phyloP scores from a whole-genome alignment of 2,113 vertebrate genomes.

The Herpetotheres cachinnans region DNA sequence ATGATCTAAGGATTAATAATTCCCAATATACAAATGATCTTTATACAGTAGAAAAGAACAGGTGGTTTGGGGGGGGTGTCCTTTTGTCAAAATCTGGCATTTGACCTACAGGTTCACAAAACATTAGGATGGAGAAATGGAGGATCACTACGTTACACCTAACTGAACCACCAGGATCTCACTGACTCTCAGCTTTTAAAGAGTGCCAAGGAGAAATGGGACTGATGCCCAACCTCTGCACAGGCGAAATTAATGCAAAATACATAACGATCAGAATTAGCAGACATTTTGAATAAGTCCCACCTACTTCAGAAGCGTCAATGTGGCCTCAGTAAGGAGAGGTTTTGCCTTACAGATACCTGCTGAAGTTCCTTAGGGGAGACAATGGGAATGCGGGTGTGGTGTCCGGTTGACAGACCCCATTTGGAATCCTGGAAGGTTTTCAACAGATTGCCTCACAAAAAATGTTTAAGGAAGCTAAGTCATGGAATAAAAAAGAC shows the following conservation, averaged over 20 bases:
- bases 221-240: background rate
- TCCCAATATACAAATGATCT: background rate
- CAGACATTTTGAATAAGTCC: background rate
- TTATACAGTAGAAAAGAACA: background rate
- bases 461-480: background rate
- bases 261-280: background rate
- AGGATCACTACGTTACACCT: background rate
- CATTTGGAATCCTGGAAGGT: background rate
- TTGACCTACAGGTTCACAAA: background rate
- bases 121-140: background rate
- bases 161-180: background rate
- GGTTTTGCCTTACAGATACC: background rate
- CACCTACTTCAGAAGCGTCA: accelerated
- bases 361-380: background rate
- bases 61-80: background rate
- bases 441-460: background rate
- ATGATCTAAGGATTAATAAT: background rate
- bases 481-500: background rate
- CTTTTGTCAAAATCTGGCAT: background rate
- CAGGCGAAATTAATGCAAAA: background rate
- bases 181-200: background rate
- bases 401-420: background rate
- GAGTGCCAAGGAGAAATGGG: background rate
- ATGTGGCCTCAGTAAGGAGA: background rate
- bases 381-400: background rate